Evolutionary conservation across 2,888 invertebrate species (phyloP), one percentile per base, ranked within the genome.

Genomic region (Phorcus lineatus): DNA sequence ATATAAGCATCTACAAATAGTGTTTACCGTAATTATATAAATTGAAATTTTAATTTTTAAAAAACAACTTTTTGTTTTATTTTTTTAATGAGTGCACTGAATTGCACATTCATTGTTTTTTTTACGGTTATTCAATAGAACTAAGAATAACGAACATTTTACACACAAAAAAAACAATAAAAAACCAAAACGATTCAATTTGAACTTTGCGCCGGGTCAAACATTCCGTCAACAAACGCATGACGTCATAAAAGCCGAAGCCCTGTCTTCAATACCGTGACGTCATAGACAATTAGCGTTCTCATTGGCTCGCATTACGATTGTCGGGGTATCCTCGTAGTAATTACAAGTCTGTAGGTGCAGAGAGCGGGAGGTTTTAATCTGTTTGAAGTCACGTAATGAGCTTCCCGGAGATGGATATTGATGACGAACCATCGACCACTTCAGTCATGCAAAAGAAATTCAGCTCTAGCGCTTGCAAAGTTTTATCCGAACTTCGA

Each of bases 391-490:
- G 28, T 0, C 62, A 13, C 24, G 62, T 7, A 28, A 62, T 62
- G 62, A 62, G 24, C 62, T 47, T 47, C 47, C 47, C 7, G 1
- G 62, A 53, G n/a, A 76, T 76, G 76, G 76, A 76, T 17, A 19
- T 76, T 7, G 76, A 76, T n/a, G 55, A 53, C 19, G 76, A 76
- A 4, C 16, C 24, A 13, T n/a, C 31, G 7, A n/a, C 2, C 53
- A 28, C 54, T 22, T n/a, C 70, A 11, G 80, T 67, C 28, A 82
- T 87, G 70, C 86, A 95, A 89, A 95, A 96, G 91, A 96, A 96
- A 91, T 96, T 97, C 95, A 97, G 97, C 93, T 95, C 96, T 88
- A 96, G 97, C 90, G 96, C 97, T 53, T 96, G 97, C 95, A 96
- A 96, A 92, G 96, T 96, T 84, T 94, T 97, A 84, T 96, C 88